A percentile compares a stretch with the other conserved stretches of the same genome.
These are phyloP conservation scores for Panzeria rudis DNA, from an alignment of 2,888 invertebrate species.

Conservation along the genomic window DNA sequence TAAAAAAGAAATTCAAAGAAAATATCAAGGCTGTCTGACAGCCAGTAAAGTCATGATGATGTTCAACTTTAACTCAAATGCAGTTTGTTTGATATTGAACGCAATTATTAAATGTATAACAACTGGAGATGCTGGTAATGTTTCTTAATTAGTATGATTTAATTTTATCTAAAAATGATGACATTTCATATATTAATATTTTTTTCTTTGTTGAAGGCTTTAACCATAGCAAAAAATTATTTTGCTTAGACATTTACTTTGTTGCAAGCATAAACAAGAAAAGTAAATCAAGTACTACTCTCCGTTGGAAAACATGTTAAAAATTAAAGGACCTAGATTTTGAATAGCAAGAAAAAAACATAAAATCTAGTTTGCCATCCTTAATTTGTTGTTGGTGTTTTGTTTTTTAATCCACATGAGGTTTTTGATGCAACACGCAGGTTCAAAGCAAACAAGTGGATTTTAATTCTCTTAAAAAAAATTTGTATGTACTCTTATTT, in stretches of 20 bases:
- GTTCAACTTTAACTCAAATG: neutral
- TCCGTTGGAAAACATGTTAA: neutral
- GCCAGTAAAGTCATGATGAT: neutral
- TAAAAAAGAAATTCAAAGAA: constrained; percentile 2
- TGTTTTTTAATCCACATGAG: neutral
- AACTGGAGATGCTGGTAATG: too few relatives aligned
- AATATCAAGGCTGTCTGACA: constrained; percentile 34
- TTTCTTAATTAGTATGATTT: too few relatives aligned
- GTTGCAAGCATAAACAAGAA: neutral
- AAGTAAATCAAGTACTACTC: constrained; percentile 8
- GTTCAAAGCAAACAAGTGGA: constrained; percentile 50
- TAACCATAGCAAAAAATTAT: too few relatives aligned
- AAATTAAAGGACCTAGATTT: constrained; percentile 39
- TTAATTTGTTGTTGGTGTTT: neutral
- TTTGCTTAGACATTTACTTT: neutral
- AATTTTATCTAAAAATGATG: too few relatives aligned
- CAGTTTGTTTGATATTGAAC: neutral
- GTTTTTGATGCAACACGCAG: constrained; percentile 6
- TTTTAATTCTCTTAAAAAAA: constrained; percentile 45
- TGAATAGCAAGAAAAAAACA: neutral
- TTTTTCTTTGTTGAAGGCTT: too few relatives aligned
- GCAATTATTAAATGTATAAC: neutral
- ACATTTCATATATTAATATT: too few relatives aligned
- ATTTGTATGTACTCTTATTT: neutral
- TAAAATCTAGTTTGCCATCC: neutral